A percentile compares a stretch with the other conserved stretches of the same genome.
These are phyloP conservation scores for Leptocoma aspasia DNA, from an alignment of 2,113 vertebrate genomes.

Conservation along the genomic window DNA sequence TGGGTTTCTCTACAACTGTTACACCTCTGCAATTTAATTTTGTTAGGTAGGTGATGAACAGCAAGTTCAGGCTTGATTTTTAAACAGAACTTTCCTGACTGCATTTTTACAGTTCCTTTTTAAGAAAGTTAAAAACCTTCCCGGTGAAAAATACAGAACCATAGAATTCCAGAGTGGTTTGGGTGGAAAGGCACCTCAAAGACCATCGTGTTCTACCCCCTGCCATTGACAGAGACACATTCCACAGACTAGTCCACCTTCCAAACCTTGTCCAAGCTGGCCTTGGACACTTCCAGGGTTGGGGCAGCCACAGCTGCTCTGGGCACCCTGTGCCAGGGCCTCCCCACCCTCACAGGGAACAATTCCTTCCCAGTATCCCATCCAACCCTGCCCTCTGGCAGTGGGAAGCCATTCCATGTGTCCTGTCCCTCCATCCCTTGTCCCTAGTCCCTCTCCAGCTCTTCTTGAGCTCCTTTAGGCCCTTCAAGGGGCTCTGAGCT, in stretches of 20 bases:
- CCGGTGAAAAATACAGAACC: neutral
- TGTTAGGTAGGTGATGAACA: neutral
- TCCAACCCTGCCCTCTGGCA: rapidly evolving
- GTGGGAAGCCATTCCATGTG: rapidly evolving
- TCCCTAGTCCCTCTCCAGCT: neutral
- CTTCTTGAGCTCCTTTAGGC: neutral
- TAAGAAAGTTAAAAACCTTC: neutral
- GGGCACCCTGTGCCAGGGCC: rapidly evolving
- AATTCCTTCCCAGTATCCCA: neutral
- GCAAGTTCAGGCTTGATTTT: neutral
- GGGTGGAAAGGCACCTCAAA: neutral
- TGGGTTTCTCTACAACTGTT: neutral
- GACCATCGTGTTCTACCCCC: rapidly evolving
- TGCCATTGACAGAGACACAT: neutral
- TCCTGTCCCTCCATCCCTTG: neutral
- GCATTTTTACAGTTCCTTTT: neutral
- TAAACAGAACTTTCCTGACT: neutral
- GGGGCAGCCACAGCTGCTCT: neutral
- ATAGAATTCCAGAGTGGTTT: neutral
- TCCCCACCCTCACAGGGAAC: rapidly evolving
- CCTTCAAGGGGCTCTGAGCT: rapidly evolving
- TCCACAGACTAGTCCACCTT: too few relatives aligned
- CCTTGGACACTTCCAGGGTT: neutral
- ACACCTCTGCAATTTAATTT: neutral
- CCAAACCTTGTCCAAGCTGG: rapidly evolving